These are phyloP conservation scores for Boulengeromyrus knoepffleri DNA, from an alignment of 2,113 vertebrate genomes.

Conservation along the genomic window DNA sequence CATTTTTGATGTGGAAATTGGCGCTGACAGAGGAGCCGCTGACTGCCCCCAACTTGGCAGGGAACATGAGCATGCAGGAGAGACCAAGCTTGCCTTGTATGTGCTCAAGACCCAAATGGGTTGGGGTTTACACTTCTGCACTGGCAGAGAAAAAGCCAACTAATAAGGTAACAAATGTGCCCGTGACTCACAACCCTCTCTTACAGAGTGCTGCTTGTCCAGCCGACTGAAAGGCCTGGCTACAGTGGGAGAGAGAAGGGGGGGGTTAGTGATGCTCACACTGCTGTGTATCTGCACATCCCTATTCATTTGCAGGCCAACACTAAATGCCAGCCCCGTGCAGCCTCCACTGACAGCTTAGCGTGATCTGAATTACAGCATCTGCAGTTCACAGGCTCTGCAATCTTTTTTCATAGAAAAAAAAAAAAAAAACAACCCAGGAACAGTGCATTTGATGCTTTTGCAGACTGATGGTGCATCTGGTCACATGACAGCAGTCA, in stretches of 20 bases:
- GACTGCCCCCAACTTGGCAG: background rate
- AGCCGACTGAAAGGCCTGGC: background rate
- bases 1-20: background rate
- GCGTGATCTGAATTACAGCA: background rate
- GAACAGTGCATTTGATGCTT: background rate
- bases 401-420: background rate
- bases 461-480: background rate
- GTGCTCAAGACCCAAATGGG: background rate
- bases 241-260: background rate
- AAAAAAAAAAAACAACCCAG: background rate
- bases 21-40: background rate
- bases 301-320: background rate
- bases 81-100: background rate
- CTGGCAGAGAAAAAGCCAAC: background rate
- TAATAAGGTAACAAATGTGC: background rate
- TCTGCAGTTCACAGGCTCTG: background rate
- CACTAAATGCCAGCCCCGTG: background rate
- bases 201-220: conserved; percentile 1
- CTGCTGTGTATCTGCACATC: background rate
- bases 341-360: background rate
- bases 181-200: background rate
- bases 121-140: background rate
- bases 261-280: background rate
- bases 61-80: background rate
- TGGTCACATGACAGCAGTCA: background rate